phyloP scores from a whole-genome alignment of 1,140 invertebrate genomes.

The Stegodyphus mimosarum region DNA sequence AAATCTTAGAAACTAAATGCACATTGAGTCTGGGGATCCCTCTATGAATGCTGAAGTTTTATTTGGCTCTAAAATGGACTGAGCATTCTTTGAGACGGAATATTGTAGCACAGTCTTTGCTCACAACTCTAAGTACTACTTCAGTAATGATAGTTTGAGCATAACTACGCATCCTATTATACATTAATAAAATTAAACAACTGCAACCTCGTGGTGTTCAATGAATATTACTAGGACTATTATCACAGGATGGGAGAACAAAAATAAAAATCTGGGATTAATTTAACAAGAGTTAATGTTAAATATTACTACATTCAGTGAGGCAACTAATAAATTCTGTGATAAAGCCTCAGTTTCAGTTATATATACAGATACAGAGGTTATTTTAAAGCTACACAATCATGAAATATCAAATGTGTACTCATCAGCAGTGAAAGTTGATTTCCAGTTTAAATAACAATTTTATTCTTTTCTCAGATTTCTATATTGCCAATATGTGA shows the following conservation, averaged over 20 bases:
- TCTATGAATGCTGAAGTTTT: conserved; percentile 14
- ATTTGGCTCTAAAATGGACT: conserved; percentile 54
- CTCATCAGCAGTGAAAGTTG: too few species aligned
- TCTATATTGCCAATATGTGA: too few species aligned
- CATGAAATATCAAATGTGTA: too few species aligned
- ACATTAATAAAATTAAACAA: conserved; percentile 24
- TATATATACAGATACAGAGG: too few species aligned
- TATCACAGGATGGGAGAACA: conserved; percentile 53
- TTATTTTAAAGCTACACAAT: too few species aligned
- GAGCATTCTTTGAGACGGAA: conserved; percentile 57
- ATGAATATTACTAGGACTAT: conserved; percentile 36
- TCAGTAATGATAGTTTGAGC: conserved; percentile 34
- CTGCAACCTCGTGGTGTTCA: conserved; percentile 26
- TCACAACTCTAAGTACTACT: conserved; percentile 9
- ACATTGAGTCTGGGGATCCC: conserved; percentile 44
- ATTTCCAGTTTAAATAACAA: too few species aligned
- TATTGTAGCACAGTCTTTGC: conserved; percentile 57
- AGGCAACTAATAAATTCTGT: too few species aligned
- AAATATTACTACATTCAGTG: too few species aligned
- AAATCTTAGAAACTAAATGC: neutral
- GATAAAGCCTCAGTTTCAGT: too few species aligned
- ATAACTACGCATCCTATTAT: conserved; percentile 43
- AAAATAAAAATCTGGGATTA: neutral
- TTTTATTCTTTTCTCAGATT: too few species aligned
- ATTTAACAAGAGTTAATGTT: too few species aligned